A percentile compares a stretch with the other conserved stretches of the same genome.
These are phyloP conservation scores for Pristiophorus japonicus DNA, from an alignment of 2,113 vertebrate genomes.

Conservation along the genomic window DNA sequence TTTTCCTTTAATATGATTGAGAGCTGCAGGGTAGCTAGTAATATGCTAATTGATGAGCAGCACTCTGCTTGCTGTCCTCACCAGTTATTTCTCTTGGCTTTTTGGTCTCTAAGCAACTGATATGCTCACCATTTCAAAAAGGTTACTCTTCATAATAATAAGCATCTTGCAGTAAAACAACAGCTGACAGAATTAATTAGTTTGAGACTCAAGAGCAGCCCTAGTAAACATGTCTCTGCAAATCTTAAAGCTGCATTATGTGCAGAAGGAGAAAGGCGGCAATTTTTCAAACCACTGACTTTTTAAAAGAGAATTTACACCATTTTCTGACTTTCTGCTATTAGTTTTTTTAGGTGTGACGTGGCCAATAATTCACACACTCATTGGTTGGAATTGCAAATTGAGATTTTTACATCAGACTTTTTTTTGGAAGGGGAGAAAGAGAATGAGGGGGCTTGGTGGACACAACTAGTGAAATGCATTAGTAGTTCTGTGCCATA, in stretches of 20 bases:
- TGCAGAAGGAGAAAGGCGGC: neutral
- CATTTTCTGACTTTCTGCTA: neutral
- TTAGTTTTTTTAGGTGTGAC: neutral
- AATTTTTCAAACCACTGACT: slow-evolving; percentile 27
- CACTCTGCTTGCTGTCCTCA: slow-evolving; percentile 26
- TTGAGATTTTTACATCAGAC: neutral
- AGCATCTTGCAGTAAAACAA: slow-evolving; percentile 32
- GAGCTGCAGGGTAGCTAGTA: slow-evolving; percentile 5
- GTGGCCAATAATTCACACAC: neutral
- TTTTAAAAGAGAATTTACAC: slow-evolving; percentile 7
- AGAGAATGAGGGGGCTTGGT: neutral
- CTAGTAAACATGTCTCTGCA: slow-evolving; percentile 6
- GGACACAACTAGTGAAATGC: neutral
- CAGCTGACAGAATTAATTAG: slow-evolving; percentile 31
- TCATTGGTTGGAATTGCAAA: neutral
- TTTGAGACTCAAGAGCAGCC: slow-evolving; percentile 4
- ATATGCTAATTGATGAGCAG: slow-evolving; percentile 36
- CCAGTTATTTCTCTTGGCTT: slow-evolving; percentile 29
- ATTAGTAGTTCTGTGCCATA: neutral
- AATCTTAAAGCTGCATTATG: slow-evolving; percentile 16
- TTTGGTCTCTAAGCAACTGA: slow-evolving; percentile 34
- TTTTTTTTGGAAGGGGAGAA: neutral
- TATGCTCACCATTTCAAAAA: slow-evolving; percentile 31
- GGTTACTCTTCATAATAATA: slow-evolving; percentile 31
- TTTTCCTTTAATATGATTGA: slow-evolving; percentile 34